phyloP scores from a whole-genome alignment of 2,113 vertebrate genomes.

The Takifugu flavidus region DNA sequence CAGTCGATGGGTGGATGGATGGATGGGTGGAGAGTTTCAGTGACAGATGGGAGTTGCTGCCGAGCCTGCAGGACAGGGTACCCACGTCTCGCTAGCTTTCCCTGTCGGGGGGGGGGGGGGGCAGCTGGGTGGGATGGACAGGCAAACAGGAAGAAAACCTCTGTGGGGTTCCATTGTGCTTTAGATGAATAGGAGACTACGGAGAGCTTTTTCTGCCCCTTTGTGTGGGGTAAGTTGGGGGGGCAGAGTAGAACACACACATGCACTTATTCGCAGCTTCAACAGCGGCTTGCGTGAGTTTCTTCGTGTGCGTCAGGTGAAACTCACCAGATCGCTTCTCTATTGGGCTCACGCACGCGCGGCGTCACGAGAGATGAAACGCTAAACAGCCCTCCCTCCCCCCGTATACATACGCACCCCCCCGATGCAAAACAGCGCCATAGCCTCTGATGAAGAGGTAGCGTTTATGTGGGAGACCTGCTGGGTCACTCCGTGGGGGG shows the following conservation, averaged over 20 bases:
- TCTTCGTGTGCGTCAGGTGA: constrained; percentile 7
- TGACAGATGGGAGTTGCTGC: constrained; percentile 72
- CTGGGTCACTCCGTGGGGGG: constrained; percentile 52
- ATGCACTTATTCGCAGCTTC: constrained; percentile 49
- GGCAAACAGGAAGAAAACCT: constrained; percentile 77
- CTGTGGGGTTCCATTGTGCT: constrained; percentile 79
- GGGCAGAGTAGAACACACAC: constrained; percentile 45
- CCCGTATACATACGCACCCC: constrained; percentile 21
- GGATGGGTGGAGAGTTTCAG: constrained; percentile 54
- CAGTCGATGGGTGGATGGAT: neutral
- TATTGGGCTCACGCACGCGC: too few relatives aligned
- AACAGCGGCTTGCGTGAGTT: constrained; percentile 17
- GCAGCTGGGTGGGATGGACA: constrained; percentile 70
- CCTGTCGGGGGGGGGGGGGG: constrained; percentile 48
- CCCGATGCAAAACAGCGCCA: constrained; percentile 32
- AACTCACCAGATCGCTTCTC: too few relatives aligned
- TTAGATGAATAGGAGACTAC: constrained; percentile 73
- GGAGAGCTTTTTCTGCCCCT: constrained; percentile 68
- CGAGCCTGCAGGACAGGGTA: constrained; percentile 48
- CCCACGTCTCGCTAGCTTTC: constrained; percentile 59
- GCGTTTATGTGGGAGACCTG: constrained; percentile 45
- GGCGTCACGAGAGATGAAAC: too few relatives aligned
- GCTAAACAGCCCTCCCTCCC: constrained; percentile 18
- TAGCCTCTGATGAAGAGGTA: constrained; percentile 46
- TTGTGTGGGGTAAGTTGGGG: constrained; percentile 69